Evolutionary conservation across 2,888 invertebrate species (phyloP).

Genomic region (Coecobrya sp.): DNA sequence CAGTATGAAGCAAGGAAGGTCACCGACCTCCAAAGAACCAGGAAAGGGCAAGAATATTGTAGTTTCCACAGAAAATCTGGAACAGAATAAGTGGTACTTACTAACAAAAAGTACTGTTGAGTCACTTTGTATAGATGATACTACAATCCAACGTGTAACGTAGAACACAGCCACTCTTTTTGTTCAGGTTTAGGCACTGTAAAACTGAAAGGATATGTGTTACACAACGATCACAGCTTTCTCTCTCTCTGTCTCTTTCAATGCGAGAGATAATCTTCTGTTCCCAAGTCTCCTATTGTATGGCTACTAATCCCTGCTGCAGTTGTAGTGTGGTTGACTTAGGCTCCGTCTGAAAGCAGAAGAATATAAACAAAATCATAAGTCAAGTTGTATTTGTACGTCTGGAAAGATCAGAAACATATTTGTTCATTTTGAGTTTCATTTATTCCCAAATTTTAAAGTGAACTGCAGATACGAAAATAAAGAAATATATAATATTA

Average conservation of each 20-base stretch:
- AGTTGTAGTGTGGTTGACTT: background rate
- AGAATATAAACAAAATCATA: background rate
- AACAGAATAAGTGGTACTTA: slow-evolving; percentile 38
- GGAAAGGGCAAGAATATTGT: slow-evolving; percentile 61
- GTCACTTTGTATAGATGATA: background rate
- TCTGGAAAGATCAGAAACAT: background rate
- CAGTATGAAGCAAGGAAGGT: slow-evolving; percentile 63
- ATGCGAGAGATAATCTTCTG: slow-evolving; percentile 7
- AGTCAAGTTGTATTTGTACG: background rate
- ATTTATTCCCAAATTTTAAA: background rate
- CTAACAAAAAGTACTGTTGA: slow-evolving; percentile 2
- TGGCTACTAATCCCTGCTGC: background rate
- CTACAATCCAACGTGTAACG: background rate
- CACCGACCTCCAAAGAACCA: slow-evolving; percentile 77
- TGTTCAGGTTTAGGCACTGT: background rate
- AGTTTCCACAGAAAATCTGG: slow-evolving; percentile 61
- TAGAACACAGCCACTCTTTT: background rate
- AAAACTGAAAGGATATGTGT: background rate
- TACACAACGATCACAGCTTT: background rate
- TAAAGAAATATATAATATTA: no score
- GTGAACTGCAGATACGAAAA: background rate
- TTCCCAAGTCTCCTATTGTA: slow-evolving; percentile 21
- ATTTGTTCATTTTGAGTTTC: background rate
- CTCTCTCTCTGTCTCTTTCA: background rate
- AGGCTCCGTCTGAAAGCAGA: slow-evolving; percentile 32